Evolutionary conservation across 2,888 invertebrate genomes (phyloP), one percentile per base, ranked within the genome.

Genomic region (Amiota minor): DNA sequence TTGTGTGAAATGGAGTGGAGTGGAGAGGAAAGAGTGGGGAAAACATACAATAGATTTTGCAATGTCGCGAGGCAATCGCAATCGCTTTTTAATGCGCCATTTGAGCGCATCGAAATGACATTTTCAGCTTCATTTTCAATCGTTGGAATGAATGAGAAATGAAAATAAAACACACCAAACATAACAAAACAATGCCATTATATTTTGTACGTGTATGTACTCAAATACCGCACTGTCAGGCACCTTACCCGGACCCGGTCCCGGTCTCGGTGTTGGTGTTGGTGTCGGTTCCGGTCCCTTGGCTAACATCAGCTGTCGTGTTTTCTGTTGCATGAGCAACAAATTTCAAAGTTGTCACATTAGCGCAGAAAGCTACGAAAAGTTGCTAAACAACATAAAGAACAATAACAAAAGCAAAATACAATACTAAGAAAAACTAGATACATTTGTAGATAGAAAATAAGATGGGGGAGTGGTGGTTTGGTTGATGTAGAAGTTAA

Each of bases 1-100:
- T n/a, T n/a, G n/a, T n/a, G n/a, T 35, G 10, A 8, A 53, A 6
- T 53, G 1, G 53, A 53, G 16, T 53, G n/a, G 10, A 16, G 16
- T 14, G 2, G n/a, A 16, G 53, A 53, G 53, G 2, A 9, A 16
- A 14, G 53, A 16, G n/a, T n/a, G 16, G 14, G 53, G 53, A 76
- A 76, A 74, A 70, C 73, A 68, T 35, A 35, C 35, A 35, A 59
- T 59, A 59, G 59, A 59, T 59, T 59, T 46, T 64, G n/a, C 46
- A 46, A 46, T 73, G 71, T 65, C 75, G 80, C 79, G 72, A 67
- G 72, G 76, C 74, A 35, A 35, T 35, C 35, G 82, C 84, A 86
- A 87, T 87, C 83, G 83, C 79, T 80, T 86, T 87, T 82, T 82
- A 83, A 86, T 87, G 87, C 85, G 80, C 80, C 87, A 86, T 86